Base-by-base conservation (phyloP, 2,797 vertebrate species). In the Pampus argenteus region DNA sequence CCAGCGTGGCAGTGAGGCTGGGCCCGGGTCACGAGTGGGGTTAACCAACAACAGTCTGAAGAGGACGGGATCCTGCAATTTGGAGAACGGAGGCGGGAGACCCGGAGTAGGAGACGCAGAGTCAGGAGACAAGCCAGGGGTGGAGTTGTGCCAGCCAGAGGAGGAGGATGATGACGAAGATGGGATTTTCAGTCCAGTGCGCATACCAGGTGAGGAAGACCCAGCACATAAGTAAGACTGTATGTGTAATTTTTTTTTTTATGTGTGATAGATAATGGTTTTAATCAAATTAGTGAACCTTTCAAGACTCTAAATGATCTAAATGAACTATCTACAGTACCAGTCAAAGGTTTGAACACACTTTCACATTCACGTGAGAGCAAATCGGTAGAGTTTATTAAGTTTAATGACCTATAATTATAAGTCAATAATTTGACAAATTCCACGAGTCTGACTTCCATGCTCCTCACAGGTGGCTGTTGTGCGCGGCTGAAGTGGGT, bases 41-140 rank as follows among this genome's bases (percentile, higher is more conserved):
- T 88, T 89, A 0, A 52, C 59, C 70, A 84, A 78, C 82, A 92
- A 90, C 83, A 88, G 87, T 2, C 76, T 91, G 64, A 95, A 94
- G 79, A 86, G 82, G 34, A 72, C 77, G 0, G 74, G 80, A 57
- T 91, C 93, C 56, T 92, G 92, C 62, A 84, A 82, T 7, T 76
- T 95, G 57, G 92, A 95, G 75, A 95, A 95, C 1, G 94, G 94
- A 57, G 91, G 91, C n/a, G 89, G 85, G 40, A 79, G 59, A 26
- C 72, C 87, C 0, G 73, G 69, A 4, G 49, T 51, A 2, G 83
- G 68, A 31, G 87, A 88, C 2, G 17, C 76, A 14, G 88, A 92
- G 56, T 67, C 82, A 7, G 86, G 85, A 63, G 87, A 85, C 40
- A 92, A 91, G 66, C 65, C 66, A 0, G 91, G 83, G 15, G 65